Evolutionary conservation across 2,888 invertebrate species (phyloP).

Genomic region (Agonopterix arenella): DNA sequence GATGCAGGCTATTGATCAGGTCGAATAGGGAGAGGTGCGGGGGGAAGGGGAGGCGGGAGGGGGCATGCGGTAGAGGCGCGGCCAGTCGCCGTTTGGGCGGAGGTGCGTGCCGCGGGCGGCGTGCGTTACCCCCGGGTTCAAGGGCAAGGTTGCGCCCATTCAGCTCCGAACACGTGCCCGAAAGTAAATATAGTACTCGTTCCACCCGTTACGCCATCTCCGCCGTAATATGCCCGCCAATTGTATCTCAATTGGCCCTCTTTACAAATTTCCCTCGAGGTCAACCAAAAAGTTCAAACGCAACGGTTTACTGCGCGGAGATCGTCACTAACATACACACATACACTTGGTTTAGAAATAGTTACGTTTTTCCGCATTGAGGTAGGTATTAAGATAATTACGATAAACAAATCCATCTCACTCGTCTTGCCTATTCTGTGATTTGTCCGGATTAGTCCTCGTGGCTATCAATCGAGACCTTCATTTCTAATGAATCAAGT

Average conservation of each 20-base stretch:
- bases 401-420: too few relatives aligned
- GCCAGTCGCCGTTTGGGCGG: slow-evolving; percentile 56
- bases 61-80: slow-evolving; percentile 33
- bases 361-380: too few relatives aligned
- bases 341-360: too few relatives aligned
- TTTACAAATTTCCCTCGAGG: background rate
- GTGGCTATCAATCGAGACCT: too few relatives aligned
- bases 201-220: slow-evolving; percentile 47
- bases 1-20: slow-evolving; percentile 55
- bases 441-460: too few relatives aligned
- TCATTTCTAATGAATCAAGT: too few relatives aligned
- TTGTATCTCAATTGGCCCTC: slow-evolving; percentile 14
- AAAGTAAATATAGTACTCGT: slow-evolving; percentile 72
- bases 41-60: slow-evolving; percentile 16
- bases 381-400: too few relatives aligned
- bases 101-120: slow-evolving; percentile 54
- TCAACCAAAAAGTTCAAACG: background rate
- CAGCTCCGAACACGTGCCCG: slow-evolving; percentile 68
- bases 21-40: slow-evolving; percentile 14
- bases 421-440: too few relatives aligned
- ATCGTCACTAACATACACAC: too few relatives aligned
- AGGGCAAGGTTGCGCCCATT: slow-evolving; percentile 71
- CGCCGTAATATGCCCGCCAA: slow-evolving; percentile 38
- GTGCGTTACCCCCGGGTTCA: slow-evolving; percentile 61
- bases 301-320: too few relatives aligned